Conservation (phyloP, 2,797 vertebrate species). For the Hafferia zeledoni region DNA sequence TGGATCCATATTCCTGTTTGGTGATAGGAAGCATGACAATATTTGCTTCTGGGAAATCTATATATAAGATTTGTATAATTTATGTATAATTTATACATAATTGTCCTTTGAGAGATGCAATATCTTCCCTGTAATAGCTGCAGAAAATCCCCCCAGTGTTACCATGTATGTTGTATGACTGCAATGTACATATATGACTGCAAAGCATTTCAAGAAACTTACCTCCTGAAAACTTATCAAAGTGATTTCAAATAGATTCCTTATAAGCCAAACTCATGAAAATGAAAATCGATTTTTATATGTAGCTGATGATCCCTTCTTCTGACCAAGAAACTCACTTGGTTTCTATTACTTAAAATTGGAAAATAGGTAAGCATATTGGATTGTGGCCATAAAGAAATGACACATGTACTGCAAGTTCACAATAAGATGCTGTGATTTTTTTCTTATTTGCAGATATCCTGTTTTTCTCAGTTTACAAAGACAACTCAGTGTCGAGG, state of each 20-base stretch:
- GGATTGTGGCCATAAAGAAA: background rate
- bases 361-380: background rate
- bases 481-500: conserved; percentile 65
- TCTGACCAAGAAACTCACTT: background rate
- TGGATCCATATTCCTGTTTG: background rate
- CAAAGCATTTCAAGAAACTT: background rate
- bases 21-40: background rate
- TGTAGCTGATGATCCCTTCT: background rate
- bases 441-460: conserved; percentile 43
- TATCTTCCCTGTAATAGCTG: background rate
- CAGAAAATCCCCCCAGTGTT: background rate
- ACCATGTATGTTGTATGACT: background rate
- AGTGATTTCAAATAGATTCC: background rate
- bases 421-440: conserved; percentile 25
- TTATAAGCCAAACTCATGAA: background rate
- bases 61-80: background rate
- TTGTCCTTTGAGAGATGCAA: background rate
- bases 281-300: background rate
- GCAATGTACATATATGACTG: background rate
- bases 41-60: background rate
- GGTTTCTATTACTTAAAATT: background rate
- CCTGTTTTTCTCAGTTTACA: conserved; percentile 65
- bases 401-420: conserved; percentile 4
- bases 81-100: background rate
- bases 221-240: background rate